Percentiles rank a stretch among this genome's conserved stretches.
Evolutionary conservation across 2,113 vertebrate species (phyloP).

Genomic region (Crotalus viridis): DNA sequence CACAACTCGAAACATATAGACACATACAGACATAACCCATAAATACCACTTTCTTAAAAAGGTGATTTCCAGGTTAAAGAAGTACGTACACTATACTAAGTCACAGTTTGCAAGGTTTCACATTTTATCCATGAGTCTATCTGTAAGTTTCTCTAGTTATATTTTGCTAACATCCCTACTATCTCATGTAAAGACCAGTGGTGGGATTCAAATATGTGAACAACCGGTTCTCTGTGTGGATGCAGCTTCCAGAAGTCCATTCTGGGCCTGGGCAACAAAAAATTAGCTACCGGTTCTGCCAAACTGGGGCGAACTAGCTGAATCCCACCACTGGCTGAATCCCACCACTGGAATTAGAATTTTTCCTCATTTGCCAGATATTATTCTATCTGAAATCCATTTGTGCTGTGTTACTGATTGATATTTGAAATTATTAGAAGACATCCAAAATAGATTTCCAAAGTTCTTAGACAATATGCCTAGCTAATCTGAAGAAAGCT

Average conservation of each 20-base stretch:
- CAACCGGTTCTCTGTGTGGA: too few species aligned
- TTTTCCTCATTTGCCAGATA: not conserved
- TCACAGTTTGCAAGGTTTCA: not conserved
- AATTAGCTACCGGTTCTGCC: too few species aligned
- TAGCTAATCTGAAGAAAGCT: not conserved
- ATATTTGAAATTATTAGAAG: not conserved
- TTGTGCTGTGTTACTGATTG: not conserved
- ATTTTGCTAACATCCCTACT: not conserved
- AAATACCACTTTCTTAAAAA: not conserved
- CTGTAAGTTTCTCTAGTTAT: not conserved
- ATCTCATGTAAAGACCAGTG: not conserved
- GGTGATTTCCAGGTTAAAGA: not conserved
- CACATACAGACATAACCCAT: not conserved
- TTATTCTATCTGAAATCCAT: not conserved
- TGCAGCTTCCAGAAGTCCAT: too few species aligned
- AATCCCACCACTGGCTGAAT: too few species aligned
- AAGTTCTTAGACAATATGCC: not conserved
- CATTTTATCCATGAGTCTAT: not conserved
- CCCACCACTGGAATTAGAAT: not conserved
- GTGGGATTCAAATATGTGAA: too few species aligned
- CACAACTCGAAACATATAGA: not conserved
- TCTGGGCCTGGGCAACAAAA: too few species aligned
- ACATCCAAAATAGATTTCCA: not conserved
- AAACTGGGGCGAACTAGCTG: too few species aligned
- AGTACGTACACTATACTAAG: not conserved